These are phyloP conservation scores for Lochmaea capreae DNA, from an alignment of 2,888 invertebrate species.

Conservation along the genomic window DNA sequence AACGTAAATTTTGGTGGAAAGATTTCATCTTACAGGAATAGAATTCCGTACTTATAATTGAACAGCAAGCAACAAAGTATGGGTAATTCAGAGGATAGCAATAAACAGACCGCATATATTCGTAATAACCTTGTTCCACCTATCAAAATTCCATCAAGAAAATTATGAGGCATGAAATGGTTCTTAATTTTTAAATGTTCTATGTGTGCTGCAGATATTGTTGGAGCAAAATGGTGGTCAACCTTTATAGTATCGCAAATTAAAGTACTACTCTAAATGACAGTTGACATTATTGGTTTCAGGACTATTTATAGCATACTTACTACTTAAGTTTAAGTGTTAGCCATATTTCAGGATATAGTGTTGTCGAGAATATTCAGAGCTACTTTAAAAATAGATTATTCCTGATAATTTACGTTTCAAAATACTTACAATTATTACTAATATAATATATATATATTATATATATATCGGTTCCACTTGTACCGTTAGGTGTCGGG, in stretches of 20 bases:
- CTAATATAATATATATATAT: no score
- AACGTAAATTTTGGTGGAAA: no score
- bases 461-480: no score
- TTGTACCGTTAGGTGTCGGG: no score
- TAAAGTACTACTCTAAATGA: constrained; percentile 17
- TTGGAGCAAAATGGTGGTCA: constrained; percentile 26
- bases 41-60: constrained; percentile 2
- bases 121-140: constrained; percentile 29
- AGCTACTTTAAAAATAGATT: not conserved
- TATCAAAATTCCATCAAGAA: constrained; percentile 34
- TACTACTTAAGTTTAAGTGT: not conserved
- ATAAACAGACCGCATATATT: constrained; percentile 33
- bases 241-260: constrained; percentile 24
- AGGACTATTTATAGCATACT: not conserved
- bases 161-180: constrained; percentile 36
- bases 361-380: not conserved
- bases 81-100: constrained; percentile 20
- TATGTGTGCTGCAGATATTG: constrained; percentile 30
- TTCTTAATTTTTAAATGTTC: constrained; percentile 31
- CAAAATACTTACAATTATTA: no score
- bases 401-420: not conserved
- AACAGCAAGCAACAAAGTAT: constrained; percentile 33
- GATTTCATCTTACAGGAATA: not conserved
- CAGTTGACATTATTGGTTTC: constrained; percentile 15
- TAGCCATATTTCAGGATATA: not conserved